These are phyloP conservation scores for Crematogaster levior DNA, from an alignment of 2,888 invertebrate species.

Conservation along the genomic window DNA sequence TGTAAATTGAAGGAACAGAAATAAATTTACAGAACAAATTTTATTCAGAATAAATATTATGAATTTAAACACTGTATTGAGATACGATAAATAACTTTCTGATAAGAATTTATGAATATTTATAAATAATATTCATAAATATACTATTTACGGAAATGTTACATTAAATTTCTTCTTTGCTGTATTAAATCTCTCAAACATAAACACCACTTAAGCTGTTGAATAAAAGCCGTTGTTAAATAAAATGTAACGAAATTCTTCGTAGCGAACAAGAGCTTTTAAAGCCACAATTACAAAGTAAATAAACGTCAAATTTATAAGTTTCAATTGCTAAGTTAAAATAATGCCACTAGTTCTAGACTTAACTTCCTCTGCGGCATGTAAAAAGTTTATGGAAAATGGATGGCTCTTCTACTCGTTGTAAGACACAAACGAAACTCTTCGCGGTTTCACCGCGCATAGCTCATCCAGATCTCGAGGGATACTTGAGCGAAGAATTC, in stretches of 20 bases:
- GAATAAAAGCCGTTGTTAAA: not conserved
- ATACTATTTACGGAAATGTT: not conserved
- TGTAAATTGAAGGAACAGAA: not conserved
- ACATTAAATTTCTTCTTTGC: not conserved
- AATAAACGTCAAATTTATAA: slow-evolving; percentile 7
- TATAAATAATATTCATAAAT: slow-evolving; percentile 7
- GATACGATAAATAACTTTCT: not conserved
- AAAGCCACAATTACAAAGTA: not conserved
- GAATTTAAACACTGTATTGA: not conserved
- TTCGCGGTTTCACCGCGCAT: slow-evolving; percentile 16
- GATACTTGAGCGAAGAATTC: slow-evolving; percentile 23
- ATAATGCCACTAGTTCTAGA: slow-evolving; percentile 15
- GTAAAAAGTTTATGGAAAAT: slow-evolving; percentile 30
- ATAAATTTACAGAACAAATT: not conserved
- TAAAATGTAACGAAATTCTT: not conserved
- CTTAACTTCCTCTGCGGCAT: not conserved
- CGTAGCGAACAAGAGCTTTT: not conserved
- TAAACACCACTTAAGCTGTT: not conserved
- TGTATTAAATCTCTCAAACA: not conserved
- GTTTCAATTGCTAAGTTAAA: slow-evolving; percentile 15
- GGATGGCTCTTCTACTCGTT: slow-evolving; percentile 30
- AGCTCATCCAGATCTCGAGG: slow-evolving; percentile 31
- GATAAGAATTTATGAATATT: too few species aligned
- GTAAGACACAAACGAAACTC: slow-evolving; percentile 26
- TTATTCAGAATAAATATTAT: not conserved